These are phyloP conservation scores for Drosophila nannoptera DNA, from an alignment of 1,140 invertebrate species.

Conservation along the genomic window DNA sequence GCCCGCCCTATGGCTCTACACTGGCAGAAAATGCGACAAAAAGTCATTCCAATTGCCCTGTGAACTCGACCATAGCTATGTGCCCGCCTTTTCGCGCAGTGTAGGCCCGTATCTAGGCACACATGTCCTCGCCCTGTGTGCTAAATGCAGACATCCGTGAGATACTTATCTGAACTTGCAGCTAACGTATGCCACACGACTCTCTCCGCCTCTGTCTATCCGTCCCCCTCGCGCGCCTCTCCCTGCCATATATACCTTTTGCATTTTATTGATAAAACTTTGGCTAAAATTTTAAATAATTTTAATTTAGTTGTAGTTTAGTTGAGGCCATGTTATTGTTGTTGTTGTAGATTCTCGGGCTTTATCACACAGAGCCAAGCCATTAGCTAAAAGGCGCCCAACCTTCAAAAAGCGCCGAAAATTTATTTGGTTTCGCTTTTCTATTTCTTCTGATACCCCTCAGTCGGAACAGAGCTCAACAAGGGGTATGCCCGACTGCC, in stretches of 20 bases:
- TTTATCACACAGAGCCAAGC: conserved; percentile 57
- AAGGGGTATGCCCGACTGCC: too few relatives aligned
- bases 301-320: conserved; percentile 73
- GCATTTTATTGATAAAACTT: conserved; percentile 76
- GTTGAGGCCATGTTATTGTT: conserved; percentile 26
- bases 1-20: not conserved
- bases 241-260: not conserved
- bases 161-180: conserved; percentile 69
- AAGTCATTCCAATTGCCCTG: not conserved
- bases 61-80: not conserved
- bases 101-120: not conserved
- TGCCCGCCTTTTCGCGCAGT: not conserved
- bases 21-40: not conserved
- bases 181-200: conserved; percentile 47
- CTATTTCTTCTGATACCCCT: conserved; percentile 32
- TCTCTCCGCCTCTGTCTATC: conserved; percentile 2
- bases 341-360: conserved; percentile 11
- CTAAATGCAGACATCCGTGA: conserved; percentile 62
- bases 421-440: conserved; percentile 12
- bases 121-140: conserved; percentile 7
- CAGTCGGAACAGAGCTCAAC: too few relatives aligned
- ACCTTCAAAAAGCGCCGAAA: conserved; percentile 52
- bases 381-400: conserved; percentile 73
- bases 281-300: conserved; percentile 73
- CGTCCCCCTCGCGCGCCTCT: too few relatives aligned